Conservation (phyloP, 2,113 vertebrate species). For the Austrofundulus limnaeus region DNA sequence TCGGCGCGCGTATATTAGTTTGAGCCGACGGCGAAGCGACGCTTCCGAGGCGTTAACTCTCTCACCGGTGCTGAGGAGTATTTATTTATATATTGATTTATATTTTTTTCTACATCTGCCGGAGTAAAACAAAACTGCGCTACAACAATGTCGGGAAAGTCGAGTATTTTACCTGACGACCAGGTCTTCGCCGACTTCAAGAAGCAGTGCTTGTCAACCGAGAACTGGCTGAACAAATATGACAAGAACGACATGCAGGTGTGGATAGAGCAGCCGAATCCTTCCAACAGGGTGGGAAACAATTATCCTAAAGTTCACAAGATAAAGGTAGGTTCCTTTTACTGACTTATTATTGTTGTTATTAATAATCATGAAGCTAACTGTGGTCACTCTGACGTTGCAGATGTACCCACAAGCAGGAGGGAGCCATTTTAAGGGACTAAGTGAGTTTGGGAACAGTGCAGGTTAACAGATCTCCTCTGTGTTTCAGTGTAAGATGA, state of each 20-base stretch:
- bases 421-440: too few relatives aligned
- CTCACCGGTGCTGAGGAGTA: neutral
- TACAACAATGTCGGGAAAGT: conserved; percentile 45
- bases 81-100: too few relatives aligned
- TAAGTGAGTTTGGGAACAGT: neutral
- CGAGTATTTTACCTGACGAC: conserved; percentile 70
- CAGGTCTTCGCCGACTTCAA: conserved; percentile 72
- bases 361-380: too few relatives aligned
- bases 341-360: neutral
- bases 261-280: conserved; percentile 63
- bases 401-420: too few relatives aligned
- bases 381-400: too few relatives aligned
- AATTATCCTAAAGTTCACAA: conserved; percentile 70
- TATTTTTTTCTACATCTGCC: too few relatives aligned
- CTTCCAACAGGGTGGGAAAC: conserved; percentile 26
- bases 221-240: conserved; percentile 78
- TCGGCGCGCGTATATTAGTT: conserved; percentile 24
- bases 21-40: neutral
- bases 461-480: neutral
- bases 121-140: neutral
- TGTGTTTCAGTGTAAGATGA: conserved; percentile 70
- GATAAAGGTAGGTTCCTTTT: conserved; percentile 74
- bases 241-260: conserved; percentile 72
- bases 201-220: conserved; percentile 70
- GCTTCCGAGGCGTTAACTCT: neutral